Conservation (phyloP, 2,888 invertebrate species). For the Cerastoderma edule region DNA sequence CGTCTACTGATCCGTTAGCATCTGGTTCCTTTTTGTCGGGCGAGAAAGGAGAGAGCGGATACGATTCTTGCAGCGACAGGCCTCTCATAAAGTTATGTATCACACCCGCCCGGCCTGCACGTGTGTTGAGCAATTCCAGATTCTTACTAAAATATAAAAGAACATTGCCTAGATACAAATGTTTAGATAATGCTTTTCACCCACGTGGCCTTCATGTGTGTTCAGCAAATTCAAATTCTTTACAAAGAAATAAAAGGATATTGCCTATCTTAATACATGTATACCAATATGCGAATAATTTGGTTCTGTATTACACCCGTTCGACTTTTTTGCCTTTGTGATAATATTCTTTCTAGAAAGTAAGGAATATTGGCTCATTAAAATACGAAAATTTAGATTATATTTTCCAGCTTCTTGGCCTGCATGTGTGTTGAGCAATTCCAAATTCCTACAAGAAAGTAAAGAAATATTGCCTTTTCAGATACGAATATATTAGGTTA, state of each 20-base stretch:
- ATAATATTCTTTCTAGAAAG: no score
- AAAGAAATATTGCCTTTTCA: background rate
- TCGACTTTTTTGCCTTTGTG: no score
- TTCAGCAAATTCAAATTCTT: no score
- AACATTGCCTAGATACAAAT: background rate
- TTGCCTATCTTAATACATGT: no score
- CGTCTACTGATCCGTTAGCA: slow-evolving; percentile 6
- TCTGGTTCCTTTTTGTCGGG: slow-evolving; percentile 41
- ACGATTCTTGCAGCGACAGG: slow-evolving; percentile 81
- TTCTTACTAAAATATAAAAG: slow-evolving; percentile 66
- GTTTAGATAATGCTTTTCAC: background rate
- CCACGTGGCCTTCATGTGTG: no score
- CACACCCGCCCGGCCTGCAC: slow-evolving; percentile 84
- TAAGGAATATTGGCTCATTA: no score
- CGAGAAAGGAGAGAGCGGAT: slow-evolving; percentile 84
- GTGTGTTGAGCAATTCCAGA: slow-evolving; percentile 81
- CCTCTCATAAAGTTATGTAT: slow-evolving; percentile 85
- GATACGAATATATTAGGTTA: no score
- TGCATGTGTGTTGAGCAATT: slow-evolving; percentile 82
- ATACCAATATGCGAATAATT: no score
- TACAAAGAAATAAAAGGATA: no score
- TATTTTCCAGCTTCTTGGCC: slow-evolving; percentile 84
- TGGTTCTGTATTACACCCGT: no score
- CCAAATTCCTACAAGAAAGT: slow-evolving; percentile 74
- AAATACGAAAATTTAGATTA: no score